Percentiles rank a stretch among this genome's conserved stretches.
Evolutionary conservation across 1,140 invertebrate species (phyloP).

Genomic region (Solenopsis fugax): DNA sequence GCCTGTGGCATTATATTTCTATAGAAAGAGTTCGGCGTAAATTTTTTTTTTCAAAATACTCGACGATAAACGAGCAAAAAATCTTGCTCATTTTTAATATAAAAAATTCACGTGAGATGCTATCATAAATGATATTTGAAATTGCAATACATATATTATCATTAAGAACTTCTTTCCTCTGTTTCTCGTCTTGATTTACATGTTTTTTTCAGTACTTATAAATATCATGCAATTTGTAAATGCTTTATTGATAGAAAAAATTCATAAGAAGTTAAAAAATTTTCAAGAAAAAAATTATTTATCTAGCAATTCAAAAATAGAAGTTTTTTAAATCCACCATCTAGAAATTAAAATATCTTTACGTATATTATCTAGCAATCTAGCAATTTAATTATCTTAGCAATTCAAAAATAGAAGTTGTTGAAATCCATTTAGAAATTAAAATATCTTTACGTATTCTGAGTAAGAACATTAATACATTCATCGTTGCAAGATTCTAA

Average conservation of each 20-base stretch:
- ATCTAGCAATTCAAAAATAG: neutral
- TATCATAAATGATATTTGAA: neutral
- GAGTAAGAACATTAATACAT: neutral
- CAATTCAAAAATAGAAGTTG: neutral
- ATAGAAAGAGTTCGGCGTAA: constrained; percentile 29
- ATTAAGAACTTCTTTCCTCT: neutral
- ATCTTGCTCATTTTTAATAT: constrained; percentile 31
- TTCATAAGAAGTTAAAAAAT: neutral
- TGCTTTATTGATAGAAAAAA: neutral
- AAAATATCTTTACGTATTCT: neutral
- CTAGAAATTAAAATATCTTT: too few relatives aligned
- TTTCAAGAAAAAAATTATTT: neutral
- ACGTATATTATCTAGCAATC: too few relatives aligned
- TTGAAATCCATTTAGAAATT: too few relatives aligned
- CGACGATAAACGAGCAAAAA: constrained; percentile 31
- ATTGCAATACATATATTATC: neutral
- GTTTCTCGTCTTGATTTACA: neutral
- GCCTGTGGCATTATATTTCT: constrained; percentile 58
- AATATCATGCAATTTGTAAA: constrained; percentile 16
- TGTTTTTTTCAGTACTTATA: neutral
- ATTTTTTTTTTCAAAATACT: constrained; percentile 36
- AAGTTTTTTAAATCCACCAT: too few relatives aligned
- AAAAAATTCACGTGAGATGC: neutral
- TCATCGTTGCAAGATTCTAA: neutral
- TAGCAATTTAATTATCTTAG: neutral